Evolutionary conservation across 2,113 vertebrate genomes (phyloP).

Genomic region (Paedocypris sp.): DNA sequence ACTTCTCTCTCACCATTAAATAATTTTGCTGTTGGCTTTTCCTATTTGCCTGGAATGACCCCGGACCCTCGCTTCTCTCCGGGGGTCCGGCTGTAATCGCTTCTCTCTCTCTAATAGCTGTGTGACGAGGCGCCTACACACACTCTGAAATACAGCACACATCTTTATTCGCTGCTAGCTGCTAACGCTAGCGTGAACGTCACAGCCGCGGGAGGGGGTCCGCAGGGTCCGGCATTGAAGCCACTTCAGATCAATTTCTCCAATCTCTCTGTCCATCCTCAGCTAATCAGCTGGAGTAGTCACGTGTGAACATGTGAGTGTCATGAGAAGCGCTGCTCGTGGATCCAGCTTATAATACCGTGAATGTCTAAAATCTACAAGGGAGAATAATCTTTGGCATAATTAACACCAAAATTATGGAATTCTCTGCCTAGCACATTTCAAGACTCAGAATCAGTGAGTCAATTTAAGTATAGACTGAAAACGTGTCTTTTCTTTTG

Average conservation of each 20-base stretch:
- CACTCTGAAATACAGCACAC: conserved; percentile 72
- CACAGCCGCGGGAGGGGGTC: background rate
- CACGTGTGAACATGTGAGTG: conserved; percentile 20
- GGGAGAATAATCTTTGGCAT: no score
- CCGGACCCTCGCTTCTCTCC: conserved; percentile 64
- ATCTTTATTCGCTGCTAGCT: conserved; percentile 60
- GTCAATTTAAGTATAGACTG: no score
- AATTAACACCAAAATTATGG: no score
- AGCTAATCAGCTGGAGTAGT: conserved; percentile 25
- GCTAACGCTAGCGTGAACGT: no score
- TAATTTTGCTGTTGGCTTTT: conserved; percentile 61
- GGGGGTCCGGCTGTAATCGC: conserved; percentile 59
- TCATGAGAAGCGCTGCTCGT: no score
- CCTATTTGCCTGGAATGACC: conserved; percentile 71
- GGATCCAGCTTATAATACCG: no score
- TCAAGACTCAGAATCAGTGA: no score
- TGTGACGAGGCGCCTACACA: conserved; percentile 65
- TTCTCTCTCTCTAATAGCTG: conserved; percentile 65
- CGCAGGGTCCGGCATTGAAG: conserved; percentile 14
- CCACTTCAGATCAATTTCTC: conserved; percentile 22
- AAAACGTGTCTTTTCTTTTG: no score
- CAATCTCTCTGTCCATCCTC: conserved; percentile 12
- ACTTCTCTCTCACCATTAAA: conserved; percentile 48
- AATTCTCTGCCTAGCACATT: no score
- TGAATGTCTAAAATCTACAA: no score